Conservation (phyloP, 92 coral and sea anemone species). For the Paragorgia papillata region DNA sequence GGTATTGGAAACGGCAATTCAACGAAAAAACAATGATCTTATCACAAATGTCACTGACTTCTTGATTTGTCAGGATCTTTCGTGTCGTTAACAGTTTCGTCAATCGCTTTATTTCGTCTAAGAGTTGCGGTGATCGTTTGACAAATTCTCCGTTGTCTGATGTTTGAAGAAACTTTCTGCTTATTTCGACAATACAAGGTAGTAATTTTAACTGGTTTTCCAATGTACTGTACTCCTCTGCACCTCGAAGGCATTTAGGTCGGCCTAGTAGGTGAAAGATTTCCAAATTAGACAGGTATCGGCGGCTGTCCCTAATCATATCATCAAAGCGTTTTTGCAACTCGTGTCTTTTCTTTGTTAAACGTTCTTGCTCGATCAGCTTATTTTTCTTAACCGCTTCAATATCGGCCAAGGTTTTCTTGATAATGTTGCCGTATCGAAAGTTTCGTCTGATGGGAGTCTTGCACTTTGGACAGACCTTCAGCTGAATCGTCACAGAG, state of each 20-base stretch:
- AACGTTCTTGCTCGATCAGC: not conserved
- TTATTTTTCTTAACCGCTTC: constrained; percentile 40
- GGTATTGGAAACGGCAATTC: constrained; percentile 15
- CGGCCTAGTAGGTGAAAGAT: not conserved
- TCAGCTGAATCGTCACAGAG: constrained; percentile 37
- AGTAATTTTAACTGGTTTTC: constrained; percentile 19
- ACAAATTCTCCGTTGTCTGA: constrained; percentile 1
- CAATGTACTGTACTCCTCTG: not conserved
- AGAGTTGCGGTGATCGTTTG: constrained; percentile 9
- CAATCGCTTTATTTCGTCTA: not conserved
- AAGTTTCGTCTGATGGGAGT: constrained; percentile 52
- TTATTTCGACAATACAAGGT: not conserved
- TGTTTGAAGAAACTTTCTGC: not conserved
- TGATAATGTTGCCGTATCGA: constrained; percentile 62
- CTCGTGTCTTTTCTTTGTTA: not conserved
- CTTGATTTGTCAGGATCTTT: constrained; percentile 15
- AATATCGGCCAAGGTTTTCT: constrained; percentile 46
- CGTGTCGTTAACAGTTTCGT: not conserved
- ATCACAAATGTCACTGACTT: constrained; percentile 18
- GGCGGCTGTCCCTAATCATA: not conserved
- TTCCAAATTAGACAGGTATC: not conserved
- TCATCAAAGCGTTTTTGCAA: not conserved
- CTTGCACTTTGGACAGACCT: constrained; percentile 60
- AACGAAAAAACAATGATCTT: constrained; percentile 7
- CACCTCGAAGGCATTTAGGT: not conserved